Percentiles rank a stretch among this genome's conserved stretches.
Evolutionary conservation across 1,140 invertebrate species (phyloP).

Genomic region (Maniola jurtina): DNA sequence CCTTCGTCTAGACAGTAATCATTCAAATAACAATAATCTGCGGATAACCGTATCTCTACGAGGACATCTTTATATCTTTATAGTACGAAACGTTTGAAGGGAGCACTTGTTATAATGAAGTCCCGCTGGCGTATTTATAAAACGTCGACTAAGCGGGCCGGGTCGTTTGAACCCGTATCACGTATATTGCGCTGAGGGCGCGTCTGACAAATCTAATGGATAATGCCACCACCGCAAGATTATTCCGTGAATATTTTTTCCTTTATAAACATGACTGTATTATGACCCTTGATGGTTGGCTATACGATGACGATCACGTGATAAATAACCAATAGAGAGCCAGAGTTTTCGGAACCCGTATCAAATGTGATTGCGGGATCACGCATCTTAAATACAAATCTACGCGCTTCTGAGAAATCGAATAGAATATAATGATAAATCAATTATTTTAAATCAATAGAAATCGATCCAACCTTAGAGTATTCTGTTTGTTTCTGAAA

Average conservation of each 20-base stretch:
- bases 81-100: conserved; percentile 9
- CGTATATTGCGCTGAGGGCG: conserved; percentile 14
- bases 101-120: conserved; percentile 16
- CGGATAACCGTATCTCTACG: conserved; percentile 7
- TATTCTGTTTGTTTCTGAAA: no score
- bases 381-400: no score
- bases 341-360: no score
- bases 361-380: neutral
- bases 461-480: no score
- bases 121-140: conserved; percentile 15
- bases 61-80: conserved; percentile 14
- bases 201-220: conserved; percentile 15
- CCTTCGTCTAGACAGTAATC: conserved; percentile 10
- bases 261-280: neutral
- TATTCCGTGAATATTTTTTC: neutral
- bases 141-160: conserved; percentile 11
- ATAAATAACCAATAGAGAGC: no score
- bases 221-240: neutral
- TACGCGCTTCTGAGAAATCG: no score
- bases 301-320: neutral
- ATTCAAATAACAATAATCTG: conserved; percentile 12
- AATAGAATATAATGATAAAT: no score
- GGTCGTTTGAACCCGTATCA: conserved; percentile 12
- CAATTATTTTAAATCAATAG: no score
- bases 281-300: neutral